A percentile compares a stretch with the other conserved stretches of the same genome.
Conservation (phyloP, 2,888 invertebrate genomes). For the Perdita meconis region DNA sequence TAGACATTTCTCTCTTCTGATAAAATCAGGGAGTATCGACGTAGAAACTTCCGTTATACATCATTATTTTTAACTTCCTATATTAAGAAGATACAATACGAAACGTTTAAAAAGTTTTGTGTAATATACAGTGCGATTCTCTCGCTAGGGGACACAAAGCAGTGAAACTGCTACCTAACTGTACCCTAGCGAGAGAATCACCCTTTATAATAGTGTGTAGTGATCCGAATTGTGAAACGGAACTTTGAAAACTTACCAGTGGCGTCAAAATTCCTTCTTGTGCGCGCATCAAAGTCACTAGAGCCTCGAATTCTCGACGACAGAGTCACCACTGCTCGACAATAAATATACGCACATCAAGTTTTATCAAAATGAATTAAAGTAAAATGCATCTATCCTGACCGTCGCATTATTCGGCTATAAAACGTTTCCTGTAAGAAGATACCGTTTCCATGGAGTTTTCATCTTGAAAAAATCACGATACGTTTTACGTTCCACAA, state of each 20-base stretch:
- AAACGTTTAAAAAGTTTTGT: not conserved
- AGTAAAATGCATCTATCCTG: not conserved
- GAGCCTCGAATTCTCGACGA: slow-evolving; percentile 21
- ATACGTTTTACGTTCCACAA: not conserved
- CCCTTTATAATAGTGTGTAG: not conserved
- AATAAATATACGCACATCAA: slow-evolving; percentile 2
- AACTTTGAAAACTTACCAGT: slow-evolving; percentile 54
- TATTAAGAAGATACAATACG: not conserved
- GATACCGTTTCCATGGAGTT: not conserved
- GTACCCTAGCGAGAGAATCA: too few relatives aligned
- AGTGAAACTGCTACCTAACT: too few relatives aligned
- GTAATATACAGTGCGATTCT: too few relatives aligned
- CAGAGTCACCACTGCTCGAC: slow-evolving; percentile 35
- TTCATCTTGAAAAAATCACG: not conserved
- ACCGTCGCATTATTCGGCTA: not conserved
- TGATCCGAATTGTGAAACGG: not conserved
- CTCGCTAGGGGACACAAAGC: too few relatives aligned
- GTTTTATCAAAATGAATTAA: not conserved
- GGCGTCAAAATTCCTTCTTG: slow-evolving; percentile 30
- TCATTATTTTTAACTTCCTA: not conserved
- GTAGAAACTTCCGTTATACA: not conserved
- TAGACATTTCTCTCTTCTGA: not conserved
- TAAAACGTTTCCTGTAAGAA: not conserved
- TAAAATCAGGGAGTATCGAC: not conserved
- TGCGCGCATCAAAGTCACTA: slow-evolving; percentile 67